Base-by-base conservation (phyloP, 2,888 invertebrate species). In the Polylopha cassiicola region DNA sequence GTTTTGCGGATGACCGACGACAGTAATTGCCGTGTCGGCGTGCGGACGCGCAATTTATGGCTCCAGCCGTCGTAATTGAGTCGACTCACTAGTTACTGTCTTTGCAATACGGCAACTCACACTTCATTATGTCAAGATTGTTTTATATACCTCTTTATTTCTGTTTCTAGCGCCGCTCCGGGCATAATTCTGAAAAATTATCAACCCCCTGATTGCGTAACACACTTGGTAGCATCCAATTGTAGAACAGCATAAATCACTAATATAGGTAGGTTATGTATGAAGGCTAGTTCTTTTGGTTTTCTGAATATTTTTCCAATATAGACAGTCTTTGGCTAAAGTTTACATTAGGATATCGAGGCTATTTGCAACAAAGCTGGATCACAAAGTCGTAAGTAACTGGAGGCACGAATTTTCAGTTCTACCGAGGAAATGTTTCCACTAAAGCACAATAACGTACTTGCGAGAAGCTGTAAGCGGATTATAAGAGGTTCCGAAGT, bases 1-100 rank as follows among this genome's bases (percentile, higher is more conserved):
- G 79, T 79, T 80, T 78, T 79, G 77, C 77, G 80, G 82, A 82
- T 79, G 81, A 81, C 74, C 72, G 78, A 72, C 72, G 82, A 79
- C 82, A 81, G 79, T 81, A 84, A 84, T 82, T 78, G 82, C 73
- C 77, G 73, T 75, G 78, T 77, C 77, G 76, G 77, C 69, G 70
- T 71, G 73, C 69, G 73, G 75, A 69, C 75, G 66, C 63, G 62
- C 70, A 75, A 82, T 82, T 79, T 82, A 84, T 80, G 66, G 77
- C 67, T 65, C 53, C 73, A 64, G 61, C 66, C 65, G 60, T 66
- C 67, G 65, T 79, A 80, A 81, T 80, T 78, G 75, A 79, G 75
- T 73, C 69, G 65, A 60, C 55, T 59, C 64, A 54, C 64, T 66
- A 62, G 63, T 58, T 61, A 60, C 43, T 46, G 57, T 55, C 58